Base-by-base conservation (phyloP, 2,113 vertebrate genomes). In the Cettia cetti region DNA sequence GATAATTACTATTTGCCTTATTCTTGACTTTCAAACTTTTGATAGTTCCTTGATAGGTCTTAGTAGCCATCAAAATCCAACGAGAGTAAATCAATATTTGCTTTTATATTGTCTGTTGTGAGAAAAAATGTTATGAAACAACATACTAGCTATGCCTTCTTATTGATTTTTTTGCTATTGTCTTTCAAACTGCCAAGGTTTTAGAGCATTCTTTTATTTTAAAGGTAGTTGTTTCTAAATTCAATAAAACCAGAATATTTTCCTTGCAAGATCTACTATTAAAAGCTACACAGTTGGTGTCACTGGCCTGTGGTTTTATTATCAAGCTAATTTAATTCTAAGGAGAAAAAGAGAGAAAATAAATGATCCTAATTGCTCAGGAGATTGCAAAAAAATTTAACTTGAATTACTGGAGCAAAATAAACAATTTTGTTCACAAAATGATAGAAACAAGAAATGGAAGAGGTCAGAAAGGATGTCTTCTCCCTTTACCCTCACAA, bases 21-120 rank as follows among this genome's bases (percentile, higher is more conserved):
- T 56, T 33, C 2, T 7, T 86, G 89, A 95, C 75, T 89, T 95
- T 91, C 64, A 94, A 64, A 87, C 86, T 94, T 92, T 23, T 79
- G 50, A 23, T 83, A 57, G 66, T 57, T 94, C 22, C 65, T 93
- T 61, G 42, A 79, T 85, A 79, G 13, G 18, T 70, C 11, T 23
- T 88, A 63, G 52, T 89, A 95, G 33, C 71, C 42, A 60, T 91
- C 78, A 89, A 96, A 95, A 95, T 94, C 47, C 54, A 94, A 76
- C 0, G 5, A 87, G 37, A 7, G 27, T 74, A 94, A 95, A 96
- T 93, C 91, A 86, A 92, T 95, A 88, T 91, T 90, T 90, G 33
- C 33, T 89, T 94, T 95, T 97, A 75, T 81, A 57, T 91, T 31
- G 70, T 53, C 50, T 87, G 11, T 37, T 89, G 53, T 30, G 54